These are phyloP conservation scores for Brachionichthys hirsutus DNA, from an alignment of 2,113 vertebrate genomes.

Conservation along the genomic window DNA sequence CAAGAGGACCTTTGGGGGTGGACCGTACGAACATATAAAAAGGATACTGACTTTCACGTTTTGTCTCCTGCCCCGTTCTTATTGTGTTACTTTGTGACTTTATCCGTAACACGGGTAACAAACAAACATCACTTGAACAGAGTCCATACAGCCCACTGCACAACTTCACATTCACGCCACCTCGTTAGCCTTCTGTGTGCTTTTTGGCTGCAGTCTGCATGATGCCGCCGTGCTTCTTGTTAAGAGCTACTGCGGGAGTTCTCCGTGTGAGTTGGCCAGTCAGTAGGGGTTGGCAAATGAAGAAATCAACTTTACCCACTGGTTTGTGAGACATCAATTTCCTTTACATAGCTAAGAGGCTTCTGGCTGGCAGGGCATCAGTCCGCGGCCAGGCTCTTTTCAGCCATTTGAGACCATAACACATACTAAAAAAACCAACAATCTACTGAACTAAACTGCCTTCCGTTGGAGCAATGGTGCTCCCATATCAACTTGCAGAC, in stretches of 20 bases:
- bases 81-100: too few relatives aligned
- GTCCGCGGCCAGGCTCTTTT: constrained; percentile 10
- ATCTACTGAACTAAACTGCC: constrained; percentile 10
- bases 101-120: too few relatives aligned
- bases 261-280: constrained; percentile 31
- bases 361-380: constrained; percentile 21
- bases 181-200: constrained; percentile 25
- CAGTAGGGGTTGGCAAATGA: constrained; percentile 59
- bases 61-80: too few relatives aligned
- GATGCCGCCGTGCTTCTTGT: constrained; percentile 35
- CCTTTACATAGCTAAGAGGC: constrained; percentile 44
- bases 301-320: constrained; percentile 48
- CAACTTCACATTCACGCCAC: not conserved
- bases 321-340: constrained; percentile 55
- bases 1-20: too few relatives aligned
- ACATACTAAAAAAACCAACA: constrained; percentile 33
- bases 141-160: too few relatives aligned
- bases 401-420: constrained; percentile 7
- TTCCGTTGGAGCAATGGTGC: constrained; percentile 19
- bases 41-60: too few relatives aligned
- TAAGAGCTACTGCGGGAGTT: constrained; percentile 45
- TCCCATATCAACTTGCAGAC: constrained; percentile 3
- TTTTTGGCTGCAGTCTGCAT: constrained; percentile 22
- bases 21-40: too few relatives aligned
- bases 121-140: too few relatives aligned